Evolutionary conservation across 2,113 vertebrate species (phyloP).

Genomic region (Cololabis saira): DNA sequence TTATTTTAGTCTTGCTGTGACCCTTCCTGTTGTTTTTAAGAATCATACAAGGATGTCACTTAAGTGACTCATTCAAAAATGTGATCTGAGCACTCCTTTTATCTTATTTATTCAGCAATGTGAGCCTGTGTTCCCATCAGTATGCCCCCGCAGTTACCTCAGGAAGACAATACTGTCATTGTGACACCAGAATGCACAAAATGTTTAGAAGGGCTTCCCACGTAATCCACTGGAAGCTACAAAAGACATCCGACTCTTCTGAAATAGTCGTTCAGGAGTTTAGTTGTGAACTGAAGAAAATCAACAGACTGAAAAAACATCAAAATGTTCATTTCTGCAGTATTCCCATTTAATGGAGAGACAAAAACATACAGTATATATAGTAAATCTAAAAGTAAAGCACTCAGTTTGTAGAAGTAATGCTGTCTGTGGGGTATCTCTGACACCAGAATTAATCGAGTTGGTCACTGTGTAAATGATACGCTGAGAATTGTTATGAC

Average conservation of each 20-base stretch:
- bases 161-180: too few relatives aligned
- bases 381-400: slow-evolving; percentile 63
- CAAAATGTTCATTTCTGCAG: slow-evolving; percentile 19
- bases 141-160: too few relatives aligned
- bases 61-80: too few relatives aligned
- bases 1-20: too few relatives aligned
- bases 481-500: background rate
- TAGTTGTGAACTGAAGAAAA: background rate
- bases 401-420: slow-evolving; percentile 57
- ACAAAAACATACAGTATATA: slow-evolving; percentile 51
- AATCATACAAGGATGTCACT: too few relatives aligned
- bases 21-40: too few relatives aligned
- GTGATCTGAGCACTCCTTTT: too few relatives aligned
- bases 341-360: slow-evolving; percentile 69
- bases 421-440: slow-evolving; percentile 18
- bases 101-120: too few relatives aligned
- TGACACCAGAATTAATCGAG: slow-evolving; percentile 11
- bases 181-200: too few relatives aligned
- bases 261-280: background rate
- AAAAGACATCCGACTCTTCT: background rate
- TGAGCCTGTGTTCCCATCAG: too few relatives aligned
- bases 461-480: slow-evolving; percentile 2
- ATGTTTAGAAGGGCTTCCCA: too few relatives aligned
- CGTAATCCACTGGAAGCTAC: too few relatives aligned
- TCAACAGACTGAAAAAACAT: background rate